Conservation (phyloP, 2,888 invertebrate species). For the Apamea epomidion region DNA sequence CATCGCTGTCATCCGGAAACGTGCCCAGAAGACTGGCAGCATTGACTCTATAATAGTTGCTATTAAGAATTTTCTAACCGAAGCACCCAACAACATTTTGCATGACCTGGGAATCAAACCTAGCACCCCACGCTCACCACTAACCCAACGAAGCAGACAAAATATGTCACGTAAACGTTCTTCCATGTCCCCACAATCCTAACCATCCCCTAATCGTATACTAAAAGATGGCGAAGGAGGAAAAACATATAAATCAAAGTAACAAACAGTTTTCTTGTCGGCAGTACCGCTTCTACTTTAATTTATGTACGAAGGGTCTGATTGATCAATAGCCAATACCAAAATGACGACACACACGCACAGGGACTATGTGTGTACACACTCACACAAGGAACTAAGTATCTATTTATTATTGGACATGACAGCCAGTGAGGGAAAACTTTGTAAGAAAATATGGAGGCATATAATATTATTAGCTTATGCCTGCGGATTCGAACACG, state of each 20-base stretch:
- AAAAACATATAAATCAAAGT: constrained; percentile 58
- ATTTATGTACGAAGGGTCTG: constrained; percentile 71
- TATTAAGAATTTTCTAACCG: neutral
- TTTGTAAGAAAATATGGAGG: neutral
- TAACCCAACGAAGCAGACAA: neutral
- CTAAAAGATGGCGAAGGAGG: constrained; percentile 2
- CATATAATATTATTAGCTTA: neutral
- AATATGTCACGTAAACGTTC: constrained; percentile 4
- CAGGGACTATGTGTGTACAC: neutral
- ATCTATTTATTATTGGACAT: constrained; percentile 25
- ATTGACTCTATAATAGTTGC: neutral
- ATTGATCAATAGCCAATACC: constrained; percentile 75
- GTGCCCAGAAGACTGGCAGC: no score
- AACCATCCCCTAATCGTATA: constrained; percentile 19
- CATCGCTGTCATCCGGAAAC: no score
- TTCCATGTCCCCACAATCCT: neutral
- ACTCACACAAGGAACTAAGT: constrained; percentile 11
- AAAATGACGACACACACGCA: constrained; percentile 48
- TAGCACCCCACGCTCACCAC: neutral
- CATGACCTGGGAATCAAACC: neutral
- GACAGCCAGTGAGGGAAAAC: constrained; percentile 36
- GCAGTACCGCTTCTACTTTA: constrained; percentile 43
- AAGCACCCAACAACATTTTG: neutral
- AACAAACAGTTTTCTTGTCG: constrained; percentile 43
- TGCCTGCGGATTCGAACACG: neutral